A percentile compares a stretch with the other conserved stretches of the same genome.
Conservation (phyloP, 2,888 invertebrate genomes). For the Lamproptera curius region DNA sequence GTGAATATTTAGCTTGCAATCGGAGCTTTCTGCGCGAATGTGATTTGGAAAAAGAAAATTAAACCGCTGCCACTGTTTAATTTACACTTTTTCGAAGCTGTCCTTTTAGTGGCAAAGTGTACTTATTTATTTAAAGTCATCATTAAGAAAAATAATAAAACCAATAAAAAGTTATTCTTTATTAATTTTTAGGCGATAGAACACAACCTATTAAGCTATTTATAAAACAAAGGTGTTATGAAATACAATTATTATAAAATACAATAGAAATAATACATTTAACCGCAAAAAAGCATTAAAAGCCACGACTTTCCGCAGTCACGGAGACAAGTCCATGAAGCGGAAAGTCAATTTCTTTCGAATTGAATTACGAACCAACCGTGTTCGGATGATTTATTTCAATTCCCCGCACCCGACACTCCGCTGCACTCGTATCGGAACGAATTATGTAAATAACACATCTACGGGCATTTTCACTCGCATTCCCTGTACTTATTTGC, state of each 20-base stretch:
- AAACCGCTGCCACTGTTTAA: conserved; percentile 11
- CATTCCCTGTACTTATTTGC: conserved; percentile 48
- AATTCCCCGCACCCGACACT: conserved; percentile 1
- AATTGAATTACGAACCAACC: not conserved
- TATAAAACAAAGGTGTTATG: too few relatives aligned
- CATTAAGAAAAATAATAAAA: too few relatives aligned
- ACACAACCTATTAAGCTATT: too few relatives aligned
- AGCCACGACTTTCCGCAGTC: not conserved
- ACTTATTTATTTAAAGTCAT: too few relatives aligned
- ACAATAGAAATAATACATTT: too few relatives aligned
- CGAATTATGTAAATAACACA: conserved; percentile 38
- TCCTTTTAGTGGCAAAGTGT: too few relatives aligned
- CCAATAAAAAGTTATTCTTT: too few relatives aligned
- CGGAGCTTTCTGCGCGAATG: not conserved
- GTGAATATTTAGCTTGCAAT: conserved; percentile 3
- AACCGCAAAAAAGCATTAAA: not conserved
- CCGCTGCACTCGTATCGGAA: conserved; percentile 26
- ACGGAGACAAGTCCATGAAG: not conserved
- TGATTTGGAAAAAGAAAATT: conserved; percentile 8
- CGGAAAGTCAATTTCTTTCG: conserved; percentile 5
- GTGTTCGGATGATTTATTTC: conserved; percentile 1
- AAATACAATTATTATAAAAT: too few relatives aligned
- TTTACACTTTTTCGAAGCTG: too few relatives aligned
- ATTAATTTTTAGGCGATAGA: too few relatives aligned
- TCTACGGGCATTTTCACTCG: conserved; percentile 41